phyloP scores from a whole-genome alignment of 2,797 vertebrate genomes.

The Hypotaenidia philippensis region DNA sequence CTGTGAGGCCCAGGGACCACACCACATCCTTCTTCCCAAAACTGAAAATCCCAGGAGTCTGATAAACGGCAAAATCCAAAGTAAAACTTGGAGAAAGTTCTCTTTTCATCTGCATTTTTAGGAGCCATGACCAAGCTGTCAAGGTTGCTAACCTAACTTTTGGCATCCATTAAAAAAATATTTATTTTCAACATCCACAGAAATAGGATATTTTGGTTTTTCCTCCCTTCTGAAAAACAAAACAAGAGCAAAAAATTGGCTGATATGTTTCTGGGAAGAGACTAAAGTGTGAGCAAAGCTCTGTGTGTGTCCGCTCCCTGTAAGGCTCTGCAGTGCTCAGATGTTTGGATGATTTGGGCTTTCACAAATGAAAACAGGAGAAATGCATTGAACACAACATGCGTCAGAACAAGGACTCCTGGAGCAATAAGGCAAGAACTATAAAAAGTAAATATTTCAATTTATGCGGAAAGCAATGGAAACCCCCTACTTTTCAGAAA shows the following conservation, averaged over 20 bases:
- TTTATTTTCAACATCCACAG: not conserved
- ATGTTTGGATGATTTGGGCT: not conserved
- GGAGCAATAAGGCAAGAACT: not conserved
- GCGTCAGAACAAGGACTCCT: not conserved
- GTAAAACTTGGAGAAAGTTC: not conserved
- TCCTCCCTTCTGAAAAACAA: not conserved
- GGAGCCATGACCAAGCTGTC: not conserved
- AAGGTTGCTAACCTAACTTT: slow-evolving; percentile 1
- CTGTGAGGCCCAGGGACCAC: not conserved
- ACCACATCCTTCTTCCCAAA: not conserved
- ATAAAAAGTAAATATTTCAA: not conserved
- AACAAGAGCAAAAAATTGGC: not conserved
- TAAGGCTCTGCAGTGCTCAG: not conserved
- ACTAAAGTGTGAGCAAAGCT: not conserved
- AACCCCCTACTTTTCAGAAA: not conserved
- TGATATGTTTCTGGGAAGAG: not conserved
- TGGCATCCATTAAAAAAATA: not conserved
- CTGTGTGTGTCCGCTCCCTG: not conserved
- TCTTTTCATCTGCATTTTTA: not conserved
- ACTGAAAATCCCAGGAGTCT: not conserved
- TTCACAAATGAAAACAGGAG: not conserved
- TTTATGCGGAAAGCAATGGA: not conserved
- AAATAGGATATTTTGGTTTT: not conserved
- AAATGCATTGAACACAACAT: not conserved
- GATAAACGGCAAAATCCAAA: not conserved